These are phyloP conservation scores for Pseudorhiza aurosa DNA, from an alignment of 30 jellyfish, hydroid and myxozoan species.

Conservation along the genomic window DNA sequence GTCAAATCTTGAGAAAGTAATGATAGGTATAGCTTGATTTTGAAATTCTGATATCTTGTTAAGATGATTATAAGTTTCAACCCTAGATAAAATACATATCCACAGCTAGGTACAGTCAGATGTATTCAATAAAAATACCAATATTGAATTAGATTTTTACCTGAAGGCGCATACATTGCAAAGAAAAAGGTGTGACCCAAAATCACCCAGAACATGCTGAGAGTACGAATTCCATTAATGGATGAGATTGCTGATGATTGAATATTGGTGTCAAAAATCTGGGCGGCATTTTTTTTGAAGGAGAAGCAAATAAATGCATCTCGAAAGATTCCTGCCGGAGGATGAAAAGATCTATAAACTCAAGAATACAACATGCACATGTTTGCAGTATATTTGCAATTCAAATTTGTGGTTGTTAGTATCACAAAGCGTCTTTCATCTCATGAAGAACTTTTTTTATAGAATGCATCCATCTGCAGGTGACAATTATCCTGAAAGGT, in stretches of 20 bases:
- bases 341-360: not conserved
- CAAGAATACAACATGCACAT: too few relatives aligned
- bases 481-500: too few relatives aligned
- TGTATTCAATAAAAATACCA: not conserved
- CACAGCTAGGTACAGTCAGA: not conserved
- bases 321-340: conserved; percentile 33
- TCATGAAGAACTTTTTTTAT: too few relatives aligned
- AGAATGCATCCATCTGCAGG: too few relatives aligned
- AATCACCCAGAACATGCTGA: conserved; percentile 93
- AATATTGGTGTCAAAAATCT: conserved; percentile 64
- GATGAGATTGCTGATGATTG: conserved; percentile 84
- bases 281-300: conserved; percentile 58
- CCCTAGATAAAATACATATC: not conserved
- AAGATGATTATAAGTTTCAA: not conserved
- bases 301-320: conserved; percentile 77
- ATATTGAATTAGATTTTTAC: conserved; percentile 9
- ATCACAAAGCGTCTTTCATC: not conserved
- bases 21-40: too few relatives aligned
- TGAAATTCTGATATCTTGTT: not conserved
- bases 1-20: too few relatives aligned
- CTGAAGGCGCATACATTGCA: conserved; percentile 48
- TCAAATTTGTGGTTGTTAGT: too few relatives aligned
- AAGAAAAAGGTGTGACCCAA: conserved; percentile 85
- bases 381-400: not conserved
- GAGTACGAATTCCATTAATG: conserved; percentile 83